A percentile compares a stretch with the other conserved stretches of the same genome.
phyloP scores from a whole-genome alignment of 2,888 invertebrate species.

The Nephrotoma guestfalica region DNA sequence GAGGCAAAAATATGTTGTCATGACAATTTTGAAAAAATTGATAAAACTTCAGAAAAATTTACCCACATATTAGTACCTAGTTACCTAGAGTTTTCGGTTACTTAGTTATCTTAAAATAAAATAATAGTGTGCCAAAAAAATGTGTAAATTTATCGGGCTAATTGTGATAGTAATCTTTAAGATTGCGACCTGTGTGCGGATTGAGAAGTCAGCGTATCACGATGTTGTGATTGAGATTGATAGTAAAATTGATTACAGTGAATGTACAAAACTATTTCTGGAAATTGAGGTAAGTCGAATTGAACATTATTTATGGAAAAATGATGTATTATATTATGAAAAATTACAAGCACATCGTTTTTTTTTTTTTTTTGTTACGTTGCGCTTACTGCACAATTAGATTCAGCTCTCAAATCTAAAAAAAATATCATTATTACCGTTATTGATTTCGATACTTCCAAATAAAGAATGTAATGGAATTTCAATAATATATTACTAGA shows the following conservation, averaged over 20 bases:
- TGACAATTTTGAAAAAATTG: background rate
- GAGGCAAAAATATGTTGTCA: background rate
- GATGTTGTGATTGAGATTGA: constrained; percentile 8
- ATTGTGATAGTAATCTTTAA: background rate
- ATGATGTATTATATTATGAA: background rate
- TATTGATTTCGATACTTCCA: background rate
- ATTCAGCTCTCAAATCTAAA: background rate
- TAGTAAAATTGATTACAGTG: background rate
- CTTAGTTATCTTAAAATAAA: background rate
- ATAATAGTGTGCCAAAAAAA: background rate
- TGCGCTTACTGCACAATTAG: constrained; percentile 6
- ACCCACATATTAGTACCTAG: background rate
- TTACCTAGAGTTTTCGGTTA: background rate
- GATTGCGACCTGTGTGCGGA: background rate
- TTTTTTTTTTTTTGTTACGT: background rate
- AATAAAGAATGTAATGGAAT: background rate
- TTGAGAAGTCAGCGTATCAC: constrained; percentile 4
- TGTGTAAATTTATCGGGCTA: background rate
- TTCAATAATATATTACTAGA: no score
- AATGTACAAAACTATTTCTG: constrained; percentile 6
- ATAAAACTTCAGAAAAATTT: background rate
- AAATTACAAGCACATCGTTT: background rate
- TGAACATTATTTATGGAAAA: background rate
- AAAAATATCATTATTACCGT: background rate
- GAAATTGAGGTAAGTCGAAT: constrained; percentile 7